Conservation (phyloP, 2,113 vertebrate genomes). For the Actenoides hombroni region DNA sequence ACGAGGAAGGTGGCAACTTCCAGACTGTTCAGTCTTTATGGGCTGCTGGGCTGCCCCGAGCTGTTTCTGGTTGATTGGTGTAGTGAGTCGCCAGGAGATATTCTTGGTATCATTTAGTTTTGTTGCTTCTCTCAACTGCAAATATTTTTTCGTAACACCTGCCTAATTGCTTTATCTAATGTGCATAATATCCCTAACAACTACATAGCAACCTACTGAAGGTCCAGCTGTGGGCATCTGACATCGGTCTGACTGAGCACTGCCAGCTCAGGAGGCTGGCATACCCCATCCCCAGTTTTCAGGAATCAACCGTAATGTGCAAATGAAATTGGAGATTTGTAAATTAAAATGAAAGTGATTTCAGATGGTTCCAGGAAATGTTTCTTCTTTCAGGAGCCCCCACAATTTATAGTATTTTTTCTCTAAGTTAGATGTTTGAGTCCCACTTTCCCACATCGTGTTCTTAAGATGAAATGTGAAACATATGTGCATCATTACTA, state of each 20-base stretch:
- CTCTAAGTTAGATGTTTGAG: background rate
- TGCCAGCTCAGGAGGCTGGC: background rate
- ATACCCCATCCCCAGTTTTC: background rate
- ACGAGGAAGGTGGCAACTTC: background rate
- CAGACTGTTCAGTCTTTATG: background rate
- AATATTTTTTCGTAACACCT: background rate
- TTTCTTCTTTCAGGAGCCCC: background rate
- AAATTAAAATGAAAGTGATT: background rate
- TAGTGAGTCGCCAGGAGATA: background rate
- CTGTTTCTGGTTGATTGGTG: background rate
- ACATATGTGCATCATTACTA: rapidly evolving
- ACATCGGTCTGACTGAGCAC: background rate
- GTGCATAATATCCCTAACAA: background rate
- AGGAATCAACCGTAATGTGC: background rate
- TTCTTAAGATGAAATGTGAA: background rate
- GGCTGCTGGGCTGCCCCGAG: background rate
- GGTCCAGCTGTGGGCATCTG: background rate
- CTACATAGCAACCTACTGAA: background rate
- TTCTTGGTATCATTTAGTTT: background rate
- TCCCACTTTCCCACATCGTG: too few species aligned
- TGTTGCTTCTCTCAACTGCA: background rate
- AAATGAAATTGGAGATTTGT: background rate
- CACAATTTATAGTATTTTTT: background rate
- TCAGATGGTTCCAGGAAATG: background rate
- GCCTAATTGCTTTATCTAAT: background rate